A percentile compares a stretch with the other conserved stretches of the same genome.
Evolutionary conservation across 2,888 invertebrate species (phyloP).

Genomic region (Orthosia gothica): DNA sequence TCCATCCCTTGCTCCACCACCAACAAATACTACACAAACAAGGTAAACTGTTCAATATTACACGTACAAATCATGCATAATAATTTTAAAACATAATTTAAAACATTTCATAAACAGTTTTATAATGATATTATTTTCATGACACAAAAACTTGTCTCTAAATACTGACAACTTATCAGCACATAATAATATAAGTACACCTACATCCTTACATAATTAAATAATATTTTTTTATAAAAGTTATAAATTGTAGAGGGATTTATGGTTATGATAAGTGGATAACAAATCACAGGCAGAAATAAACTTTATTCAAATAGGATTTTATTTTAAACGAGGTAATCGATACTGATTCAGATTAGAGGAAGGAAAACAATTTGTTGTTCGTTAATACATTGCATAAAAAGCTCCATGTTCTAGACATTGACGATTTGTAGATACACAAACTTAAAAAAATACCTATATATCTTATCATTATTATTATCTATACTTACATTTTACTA

Average conservation of each 20-base stretch:
- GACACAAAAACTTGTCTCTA: neutral
- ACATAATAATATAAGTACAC: neutral
- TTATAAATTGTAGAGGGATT: neutral
- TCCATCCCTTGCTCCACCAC: neutral
- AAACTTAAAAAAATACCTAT: neutral
- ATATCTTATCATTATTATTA: too few relatives aligned
- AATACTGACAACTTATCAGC: neutral
- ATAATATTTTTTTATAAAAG: conserved; percentile 2
- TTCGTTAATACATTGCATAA: neutral
- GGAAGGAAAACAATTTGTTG: neutral
- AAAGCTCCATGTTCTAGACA: neutral
- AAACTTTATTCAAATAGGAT: too few relatives aligned
- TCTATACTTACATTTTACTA: neutral
- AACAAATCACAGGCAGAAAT: neutral
- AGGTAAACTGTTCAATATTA: neutral
- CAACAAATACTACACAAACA: neutral
- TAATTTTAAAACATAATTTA: neutral
- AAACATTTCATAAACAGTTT: neutral
- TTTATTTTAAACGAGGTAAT: neutral
- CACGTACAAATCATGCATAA: neutral
- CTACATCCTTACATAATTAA: neutral
- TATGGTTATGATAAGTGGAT: neutral
- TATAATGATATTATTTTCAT: neutral
- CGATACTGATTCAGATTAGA: neutral
- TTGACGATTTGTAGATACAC: too few relatives aligned